Base-by-base conservation (phyloP, 2,797 vertebrate genomes). In the Dermochelys coriacea region DNA sequence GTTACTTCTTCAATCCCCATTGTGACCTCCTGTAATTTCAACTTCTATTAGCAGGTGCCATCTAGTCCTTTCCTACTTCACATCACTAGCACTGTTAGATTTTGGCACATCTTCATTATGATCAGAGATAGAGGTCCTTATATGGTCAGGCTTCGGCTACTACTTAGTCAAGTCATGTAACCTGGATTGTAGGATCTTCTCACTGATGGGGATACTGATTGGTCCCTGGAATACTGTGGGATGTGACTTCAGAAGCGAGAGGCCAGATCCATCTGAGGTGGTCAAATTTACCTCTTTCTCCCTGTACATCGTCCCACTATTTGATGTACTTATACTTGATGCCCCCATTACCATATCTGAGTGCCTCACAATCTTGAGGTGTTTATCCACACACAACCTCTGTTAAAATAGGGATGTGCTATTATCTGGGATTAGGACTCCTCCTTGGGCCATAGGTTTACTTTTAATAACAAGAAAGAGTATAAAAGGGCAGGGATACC, bases 391-490 rank as follows among this genome's bases (percentile, higher is more conserved):
- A 77, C 16, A 59, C 80, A 49, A 15, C 29, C 93, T 47, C 12
- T 82, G 34, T 61, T 61, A 51, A 50, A 21, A 85, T 29, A 47
- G 68, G 77, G 59, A 45, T 84, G 68, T 71, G 2, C 31, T n/a
- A 37, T 25, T 50, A n/a, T 14, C 0, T 3, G 0, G 47, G 31
- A 82, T 71, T 85, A 54, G 5, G 11, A 50, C 80, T 88, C 77
- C 55, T 85, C 95, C 64, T 88, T 95, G 47, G 86, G 52, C 55
- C 41, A 64, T 64, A 74, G 34, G 57, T 86, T 93, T 5, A 14
- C 90, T 89, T 59, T 0, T 50, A 74, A 1, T 1, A 51, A 27
- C 49, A 41, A 23, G 37, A 19, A 74, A 25, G 37, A 41, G 21
- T 41, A 25, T 11, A 45, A 41, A 21, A 74, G 19, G 11, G 21